Evolutionary conservation across 2,888 invertebrate species (phyloP), one percentile per base, ranked within the genome.

Genomic region (Gymnosoma rotundatum): DNA sequence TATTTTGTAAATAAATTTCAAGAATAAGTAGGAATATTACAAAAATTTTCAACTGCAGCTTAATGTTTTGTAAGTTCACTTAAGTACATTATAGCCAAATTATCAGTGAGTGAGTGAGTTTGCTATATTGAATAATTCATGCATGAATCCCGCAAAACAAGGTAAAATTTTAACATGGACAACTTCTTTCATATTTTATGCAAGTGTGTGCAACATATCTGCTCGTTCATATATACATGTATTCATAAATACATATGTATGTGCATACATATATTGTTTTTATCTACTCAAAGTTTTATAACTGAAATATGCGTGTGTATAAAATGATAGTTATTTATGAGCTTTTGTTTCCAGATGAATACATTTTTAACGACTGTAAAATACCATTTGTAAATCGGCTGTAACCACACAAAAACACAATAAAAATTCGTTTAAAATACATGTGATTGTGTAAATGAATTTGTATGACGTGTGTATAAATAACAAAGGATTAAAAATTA

Each of bases 341-440:
- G 83, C 60, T 81, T 75, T 74, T 83, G 76, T 85, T 86, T 83
- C 81, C 86, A 85, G 83, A 73, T 85, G 78, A 79, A 78, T 85
- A 69, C 54, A 50, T 81, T 76, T 73, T 78, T 83, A 87, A 87
- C 87, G 86, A 86, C 84, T 88, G 86, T 84, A 79, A 79, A 81
- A 83, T 54, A 84, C 12, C 18, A 70, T 20, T 8, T 20, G n/a
- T 56, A 69, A 32, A 32, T 58, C 12, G 42, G 18, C 72, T 10
- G 32, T 18, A 66, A 64, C 81, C 70, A 20, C 63, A 80, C 18
- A 52, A 25, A 20, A 14, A 52, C 25, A 38, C 16, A 38, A 50
- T 16, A 73, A 52, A 61, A 38, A 38, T 32, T 50, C n/a, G 3
- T 61, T 52, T 7, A 76, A 67, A 66, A 52, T 25, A 5, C 18